phyloP scores from a whole-genome alignment of 37 sponge, comb jelly and placozoan species.

The Halichondria panicea region DNA sequence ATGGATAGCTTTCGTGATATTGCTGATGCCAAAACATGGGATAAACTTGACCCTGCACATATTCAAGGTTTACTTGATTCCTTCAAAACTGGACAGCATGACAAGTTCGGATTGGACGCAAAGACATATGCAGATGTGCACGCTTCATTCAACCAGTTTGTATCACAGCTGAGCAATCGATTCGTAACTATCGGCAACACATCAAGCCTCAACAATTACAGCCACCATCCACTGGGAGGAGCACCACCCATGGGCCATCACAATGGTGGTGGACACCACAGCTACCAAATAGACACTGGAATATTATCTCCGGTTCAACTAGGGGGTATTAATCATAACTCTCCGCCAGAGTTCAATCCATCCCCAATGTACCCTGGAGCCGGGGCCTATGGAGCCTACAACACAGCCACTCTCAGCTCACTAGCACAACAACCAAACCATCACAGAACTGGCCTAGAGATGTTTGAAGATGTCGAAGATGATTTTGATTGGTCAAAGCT shows the following conservation, averaged over 20 bases:
- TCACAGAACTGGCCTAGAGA: slow-evolving; percentile 4
- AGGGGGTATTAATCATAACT: no score
- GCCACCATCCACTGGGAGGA: neutral
- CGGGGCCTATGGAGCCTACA: no score
- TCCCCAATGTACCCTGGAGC: neutral
- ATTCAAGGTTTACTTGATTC: slow-evolving; percentile 58
- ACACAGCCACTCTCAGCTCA: slow-evolving; percentile 9
- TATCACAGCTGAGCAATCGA: slow-evolving; percentile 35
- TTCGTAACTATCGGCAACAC: slow-evolving; percentile 6
- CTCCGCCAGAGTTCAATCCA: neutral
- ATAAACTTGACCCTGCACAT: slow-evolving; percentile 46
- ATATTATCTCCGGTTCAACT: no score
- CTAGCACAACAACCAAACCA: neutral
- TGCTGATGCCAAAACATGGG: slow-evolving; percentile 66
- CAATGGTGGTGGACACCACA: neutral
- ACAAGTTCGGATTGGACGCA: slow-evolving; percentile 58
- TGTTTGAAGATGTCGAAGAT: slow-evolving; percentile 70
- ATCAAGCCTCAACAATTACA: slow-evolving; percentile 25
- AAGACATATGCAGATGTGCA: slow-evolving; percentile 29
- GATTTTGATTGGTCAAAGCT: slow-evolving; percentile 85
- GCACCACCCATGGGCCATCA: neutral
- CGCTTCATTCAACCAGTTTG: slow-evolving; percentile 67
- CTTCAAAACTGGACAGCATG: slow-evolving; percentile 42
- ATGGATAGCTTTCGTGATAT: slow-evolving; percentile 69
- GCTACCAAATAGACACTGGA: no score